phyloP scores from a whole-genome alignment of 2,888 invertebrate species.

The Penaeus monodon region DNA sequence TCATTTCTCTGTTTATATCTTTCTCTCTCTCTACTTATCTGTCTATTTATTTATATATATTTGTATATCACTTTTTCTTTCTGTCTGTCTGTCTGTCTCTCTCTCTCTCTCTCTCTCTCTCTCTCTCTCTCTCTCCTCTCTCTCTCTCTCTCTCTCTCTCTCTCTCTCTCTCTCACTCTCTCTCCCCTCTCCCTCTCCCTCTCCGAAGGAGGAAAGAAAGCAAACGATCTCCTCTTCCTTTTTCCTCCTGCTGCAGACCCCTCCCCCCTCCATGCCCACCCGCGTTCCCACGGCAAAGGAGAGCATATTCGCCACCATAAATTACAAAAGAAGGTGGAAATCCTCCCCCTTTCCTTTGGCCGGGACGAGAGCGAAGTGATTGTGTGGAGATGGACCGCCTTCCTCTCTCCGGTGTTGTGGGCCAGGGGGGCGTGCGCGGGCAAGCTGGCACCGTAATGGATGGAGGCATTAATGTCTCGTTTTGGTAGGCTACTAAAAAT shows the following conservation, averaged over 20 bases:
- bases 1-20: background rate
- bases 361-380: too few species aligned
- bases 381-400: too few species aligned
- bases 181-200: background rate
- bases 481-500: slow-evolving; percentile 56
- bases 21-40: background rate
- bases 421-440: background rate
- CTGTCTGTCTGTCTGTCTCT: background rate
- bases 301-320: too few species aligned
- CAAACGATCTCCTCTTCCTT: background rate
- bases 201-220: background rate
- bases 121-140: background rate
- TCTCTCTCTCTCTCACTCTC: background rate
- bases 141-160: too few species aligned
- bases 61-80: background rate
- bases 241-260: background rate
- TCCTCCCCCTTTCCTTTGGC: too few species aligned
- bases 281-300: too few species aligned
- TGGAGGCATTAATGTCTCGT: slow-evolving; percentile 51
- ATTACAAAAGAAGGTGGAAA: too few species aligned
- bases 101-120: background rate
- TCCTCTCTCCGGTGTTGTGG: too few species aligned
- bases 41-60: background rate
- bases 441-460: slow-evolving; percentile 37
- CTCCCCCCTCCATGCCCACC: background rate